A percentile compares a stretch with the other conserved stretches of the same genome.
Evolutionary conservation across 2,888 invertebrate species (phyloP).

Genomic region (Trissolcus brochymenae): DNA sequence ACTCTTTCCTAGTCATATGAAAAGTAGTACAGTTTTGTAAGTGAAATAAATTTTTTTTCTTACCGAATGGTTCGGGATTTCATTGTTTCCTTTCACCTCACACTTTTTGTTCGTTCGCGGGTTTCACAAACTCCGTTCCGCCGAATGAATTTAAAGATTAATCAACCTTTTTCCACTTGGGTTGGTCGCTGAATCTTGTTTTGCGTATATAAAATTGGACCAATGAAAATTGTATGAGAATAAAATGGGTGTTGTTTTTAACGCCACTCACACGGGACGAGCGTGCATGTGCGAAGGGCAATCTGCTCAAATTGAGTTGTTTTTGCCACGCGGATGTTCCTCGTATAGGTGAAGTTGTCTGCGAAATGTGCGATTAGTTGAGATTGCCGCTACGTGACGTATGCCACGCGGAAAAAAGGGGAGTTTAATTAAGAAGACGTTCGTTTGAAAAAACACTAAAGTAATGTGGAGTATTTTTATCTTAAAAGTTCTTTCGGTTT

Average conservation of each 20-base stretch:
- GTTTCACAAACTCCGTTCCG: background rate
- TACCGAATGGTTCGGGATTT: background rate
- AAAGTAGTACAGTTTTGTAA: conserved; percentile 20
- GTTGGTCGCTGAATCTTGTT: conserved; percentile 8
- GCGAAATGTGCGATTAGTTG: background rate
- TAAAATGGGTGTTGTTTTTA: conserved; percentile 38
- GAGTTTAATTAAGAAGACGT: background rate
- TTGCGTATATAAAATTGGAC: conserved; percentile 27
- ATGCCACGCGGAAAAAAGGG: background rate
- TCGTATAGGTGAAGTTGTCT: background rate
- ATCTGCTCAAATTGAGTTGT: conserved; percentile 28
- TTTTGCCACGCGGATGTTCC: conserved; percentile 2
- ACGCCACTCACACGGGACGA: conserved; percentile 21
- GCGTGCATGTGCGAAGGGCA: conserved; percentile 22
- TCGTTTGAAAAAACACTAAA: too few relatives aligned
- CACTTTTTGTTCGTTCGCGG: background rate
- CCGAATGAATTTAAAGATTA: background rate
- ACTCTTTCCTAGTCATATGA: conserved; percentile 11
- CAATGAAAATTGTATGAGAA: conserved; percentile 42
- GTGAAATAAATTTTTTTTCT: conserved; percentile 22
- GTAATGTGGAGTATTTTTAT: too few relatives aligned
- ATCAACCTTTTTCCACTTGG: conserved; percentile 18
- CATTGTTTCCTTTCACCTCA: too few relatives aligned
- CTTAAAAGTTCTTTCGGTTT: too few relatives aligned
- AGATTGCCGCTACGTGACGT: background rate